Evolutionary conservation across 2,888 invertebrate species (phyloP).

Genomic region (Scrobipalpa atriplicella): DNA sequence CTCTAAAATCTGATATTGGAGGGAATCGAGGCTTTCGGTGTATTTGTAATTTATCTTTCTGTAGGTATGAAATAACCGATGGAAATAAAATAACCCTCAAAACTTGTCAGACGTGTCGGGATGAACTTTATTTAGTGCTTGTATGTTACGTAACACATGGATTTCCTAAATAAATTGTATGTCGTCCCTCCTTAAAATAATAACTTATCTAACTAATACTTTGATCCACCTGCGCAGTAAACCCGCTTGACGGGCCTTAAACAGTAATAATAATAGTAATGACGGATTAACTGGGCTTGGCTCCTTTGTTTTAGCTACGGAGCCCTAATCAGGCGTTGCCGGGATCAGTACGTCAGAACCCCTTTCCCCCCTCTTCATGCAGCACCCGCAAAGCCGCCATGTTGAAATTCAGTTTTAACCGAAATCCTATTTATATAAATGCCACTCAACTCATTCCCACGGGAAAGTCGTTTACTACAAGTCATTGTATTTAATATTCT

Average conservation of each 20-base stretch:
- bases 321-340: constrained; percentile 22
- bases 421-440: neutral
- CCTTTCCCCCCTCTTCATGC: neutral
- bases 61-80: too few relatives aligned
- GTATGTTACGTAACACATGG: too few relatives aligned
- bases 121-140: too few relatives aligned
- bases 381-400: neutral
- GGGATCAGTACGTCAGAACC: constrained; percentile 10
- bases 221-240: neutral
- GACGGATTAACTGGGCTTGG: constrained; percentile 58
- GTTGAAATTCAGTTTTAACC: neutral
- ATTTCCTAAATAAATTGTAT: too few relatives aligned
- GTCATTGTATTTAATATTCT: too few relatives aligned
- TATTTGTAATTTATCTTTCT: too few relatives aligned
- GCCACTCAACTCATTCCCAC: neutral
- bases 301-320: constrained; percentile 36
- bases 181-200: too few relatives aligned
- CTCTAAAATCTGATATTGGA: too few relatives aligned
- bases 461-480: too few relatives aligned
- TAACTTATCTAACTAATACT: neutral
- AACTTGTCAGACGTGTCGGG: too few relatives aligned
- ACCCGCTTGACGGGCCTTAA: neutral
- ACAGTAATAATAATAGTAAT: constrained; percentile 57
- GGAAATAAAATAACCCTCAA: too few relatives aligned
- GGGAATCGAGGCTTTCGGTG: too few relatives aligned